Evolutionary conservation across 1,140 invertebrate species (phyloP), one percentile per base, ranked within the genome.

Genomic region (Listronotus bonariensis): DNA sequence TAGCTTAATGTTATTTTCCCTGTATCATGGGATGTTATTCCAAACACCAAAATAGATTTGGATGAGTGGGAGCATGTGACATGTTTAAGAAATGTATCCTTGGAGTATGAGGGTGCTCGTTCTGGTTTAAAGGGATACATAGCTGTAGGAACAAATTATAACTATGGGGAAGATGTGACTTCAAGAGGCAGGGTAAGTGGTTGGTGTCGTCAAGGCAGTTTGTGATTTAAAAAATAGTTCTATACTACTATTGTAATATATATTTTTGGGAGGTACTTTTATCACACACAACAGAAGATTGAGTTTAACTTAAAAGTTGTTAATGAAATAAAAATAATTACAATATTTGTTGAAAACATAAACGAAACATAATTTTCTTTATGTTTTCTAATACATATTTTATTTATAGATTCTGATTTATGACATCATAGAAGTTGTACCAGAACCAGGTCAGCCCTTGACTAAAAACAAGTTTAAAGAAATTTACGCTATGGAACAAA

Each of bases 341-440:
- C 1, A 26, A 26, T 26, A 1, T 26, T 26, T 26, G 1, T 26
- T 26, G 1, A 26, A 26, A 5, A n/a, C n/a, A 5, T 3, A 26
- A 26, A 26, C 20, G 5, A 26, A 26, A 26, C 20, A 1, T 26
- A 3, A 3, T 3, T 26, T 26, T 26, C 20, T 3, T 3, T 3
- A 26, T 5, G 5, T 26, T 26, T 26, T 26, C 20, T 26, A 18
- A 56, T 48, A 20, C 15, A 5, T 14, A 18, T 14, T 26, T 26
- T 49, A 41, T 15, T 71, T 81, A 54, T 75, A 92, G 87, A 95
- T 97, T 74, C 85, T 97, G 69, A 94, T 99, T 60, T 92, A 96
- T 77, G 97, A 99, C 77, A 92, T 99, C 10, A 98, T 99, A 73
- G 97, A 99, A 82, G 97, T 99, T 6, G 97, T 99, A 2, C 97